phyloP scores from a whole-genome alignment of 1,140 invertebrate genomes.

The Holcopasites calliopsidis region DNA sequence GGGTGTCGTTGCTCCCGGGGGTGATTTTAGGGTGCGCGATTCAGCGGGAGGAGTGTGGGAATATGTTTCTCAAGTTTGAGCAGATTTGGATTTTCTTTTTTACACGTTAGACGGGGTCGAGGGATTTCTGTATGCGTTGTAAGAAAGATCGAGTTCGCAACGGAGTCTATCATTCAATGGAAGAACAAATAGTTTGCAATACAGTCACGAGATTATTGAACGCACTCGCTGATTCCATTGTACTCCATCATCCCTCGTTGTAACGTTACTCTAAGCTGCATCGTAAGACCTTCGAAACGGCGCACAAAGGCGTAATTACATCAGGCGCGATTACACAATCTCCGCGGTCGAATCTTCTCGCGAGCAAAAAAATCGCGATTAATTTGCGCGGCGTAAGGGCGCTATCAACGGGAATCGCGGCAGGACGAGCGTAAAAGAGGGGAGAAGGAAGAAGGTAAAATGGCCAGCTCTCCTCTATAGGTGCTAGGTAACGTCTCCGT shows the following conservation, averaged over 20 bases:
- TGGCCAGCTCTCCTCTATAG: slow-evolving; percentile 60
- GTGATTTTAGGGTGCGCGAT: background rate
- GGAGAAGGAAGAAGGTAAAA: slow-evolving; percentile 38
- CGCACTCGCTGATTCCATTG: too few relatives aligned
- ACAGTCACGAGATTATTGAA: too few relatives aligned
- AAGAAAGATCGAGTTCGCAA: too few relatives aligned
- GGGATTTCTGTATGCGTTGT: too few relatives aligned
- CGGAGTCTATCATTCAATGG: too few relatives aligned
- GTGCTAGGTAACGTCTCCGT: slow-evolving; percentile 61
- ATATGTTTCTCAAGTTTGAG: too few relatives aligned
- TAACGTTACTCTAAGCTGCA: too few relatives aligned
- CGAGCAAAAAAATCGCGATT: slow-evolving; percentile 25
- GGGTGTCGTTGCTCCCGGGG: background rate
- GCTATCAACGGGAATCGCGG: slow-evolving; percentile 16
- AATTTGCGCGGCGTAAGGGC: background rate
- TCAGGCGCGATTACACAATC: slow-evolving; percentile 11
- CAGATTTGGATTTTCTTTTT: too few relatives aligned
- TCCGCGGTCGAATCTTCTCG: background rate
- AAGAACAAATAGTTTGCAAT: too few relatives aligned
- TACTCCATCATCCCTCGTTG: background rate
- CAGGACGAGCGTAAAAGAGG: background rate
- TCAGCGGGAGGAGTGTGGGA: too few relatives aligned
- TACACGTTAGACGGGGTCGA: too few relatives aligned
- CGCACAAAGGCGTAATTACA: slow-evolving; percentile 6
- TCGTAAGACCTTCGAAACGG: background rate